These are phyloP conservation scores for Gallirallus australis DNA, from an alignment of 2,797 vertebrate genomes.

Conservation along the genomic window DNA sequence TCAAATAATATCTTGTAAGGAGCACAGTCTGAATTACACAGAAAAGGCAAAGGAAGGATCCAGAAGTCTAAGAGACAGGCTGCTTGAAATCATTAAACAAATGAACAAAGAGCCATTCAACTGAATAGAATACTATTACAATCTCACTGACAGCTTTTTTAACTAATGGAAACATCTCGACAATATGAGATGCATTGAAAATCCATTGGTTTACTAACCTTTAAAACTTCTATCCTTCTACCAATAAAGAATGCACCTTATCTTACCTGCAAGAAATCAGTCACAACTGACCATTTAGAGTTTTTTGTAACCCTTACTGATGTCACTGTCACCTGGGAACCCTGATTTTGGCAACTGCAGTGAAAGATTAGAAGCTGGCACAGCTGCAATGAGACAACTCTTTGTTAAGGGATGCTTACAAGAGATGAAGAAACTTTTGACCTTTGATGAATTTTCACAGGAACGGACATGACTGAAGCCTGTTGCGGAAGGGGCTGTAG, in stretches of 20 bases:
- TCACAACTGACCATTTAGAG: background rate
- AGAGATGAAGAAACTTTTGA: background rate
- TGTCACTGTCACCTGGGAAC: background rate
- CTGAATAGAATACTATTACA: background rate
- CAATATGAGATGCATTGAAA: background rate
- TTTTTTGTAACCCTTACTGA: background rate
- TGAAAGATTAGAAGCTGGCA: background rate
- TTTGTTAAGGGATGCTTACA: background rate
- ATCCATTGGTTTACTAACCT: background rate
- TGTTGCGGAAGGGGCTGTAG: background rate
- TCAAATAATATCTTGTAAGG: background rate
- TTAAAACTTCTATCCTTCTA: background rate
- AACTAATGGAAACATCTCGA: background rate
- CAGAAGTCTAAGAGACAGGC: background rate
- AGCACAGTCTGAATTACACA: background rate
- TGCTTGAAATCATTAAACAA: background rate
- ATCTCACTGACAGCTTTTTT: background rate
- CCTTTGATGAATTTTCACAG: background rate
- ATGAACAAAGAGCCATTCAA: background rate
- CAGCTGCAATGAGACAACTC: background rate
- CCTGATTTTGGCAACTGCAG: background rate
- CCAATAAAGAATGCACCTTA: background rate
- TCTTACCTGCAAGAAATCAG: background rate
- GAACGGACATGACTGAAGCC: background rate
- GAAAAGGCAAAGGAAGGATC: background rate